phyloP scores from a whole-genome alignment of 2,113 vertebrate species.

The Brachyistius frenatus region DNA sequence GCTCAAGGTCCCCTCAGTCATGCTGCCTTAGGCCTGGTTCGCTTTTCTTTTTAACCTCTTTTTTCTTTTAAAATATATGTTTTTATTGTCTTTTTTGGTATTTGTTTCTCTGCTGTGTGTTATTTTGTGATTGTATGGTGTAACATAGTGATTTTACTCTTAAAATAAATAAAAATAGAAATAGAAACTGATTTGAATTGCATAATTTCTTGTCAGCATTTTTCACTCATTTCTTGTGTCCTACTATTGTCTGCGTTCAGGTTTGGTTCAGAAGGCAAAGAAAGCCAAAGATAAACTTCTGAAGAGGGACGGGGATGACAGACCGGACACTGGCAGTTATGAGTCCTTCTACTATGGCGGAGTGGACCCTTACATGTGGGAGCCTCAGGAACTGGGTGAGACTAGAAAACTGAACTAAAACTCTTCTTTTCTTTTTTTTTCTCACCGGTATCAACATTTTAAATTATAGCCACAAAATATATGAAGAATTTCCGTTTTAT shows the following conservation, averaged over 20 bases:
- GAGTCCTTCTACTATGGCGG: conserved; percentile 96
- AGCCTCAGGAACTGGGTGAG: conserved; percentile 97
- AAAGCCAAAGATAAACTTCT: conserved; percentile 96
- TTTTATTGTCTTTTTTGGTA: too few relatives aligned
- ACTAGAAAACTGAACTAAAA: background rate
- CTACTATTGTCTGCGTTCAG: conserved; percentile 72
- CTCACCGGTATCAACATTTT: background rate
- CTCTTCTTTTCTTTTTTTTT: background rate
- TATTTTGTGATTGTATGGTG: too few relatives aligned
- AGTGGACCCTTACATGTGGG: conserved; percentile 98
- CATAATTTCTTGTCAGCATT: background rate
- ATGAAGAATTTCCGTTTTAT: too few relatives aligned
- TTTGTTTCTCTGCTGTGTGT: too few relatives aligned
- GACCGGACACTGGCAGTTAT: conserved; percentile 87
- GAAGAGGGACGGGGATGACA: conserved; percentile 91
- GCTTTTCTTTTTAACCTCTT: too few relatives aligned
- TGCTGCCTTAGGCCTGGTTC: too few relatives aligned
- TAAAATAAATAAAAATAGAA: too few relatives aligned
- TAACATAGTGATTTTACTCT: too few relatives aligned
- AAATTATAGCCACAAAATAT: background rate
- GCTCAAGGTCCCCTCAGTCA: too few relatives aligned
- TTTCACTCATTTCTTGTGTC: background rate
- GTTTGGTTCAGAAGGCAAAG: conserved; percentile 94
- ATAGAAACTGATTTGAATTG: too few relatives aligned
- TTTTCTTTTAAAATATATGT: too few relatives aligned